Conservation (phyloP, 92 coral and sea anemone species). For the Epizoanthus ramosus region DNA sequence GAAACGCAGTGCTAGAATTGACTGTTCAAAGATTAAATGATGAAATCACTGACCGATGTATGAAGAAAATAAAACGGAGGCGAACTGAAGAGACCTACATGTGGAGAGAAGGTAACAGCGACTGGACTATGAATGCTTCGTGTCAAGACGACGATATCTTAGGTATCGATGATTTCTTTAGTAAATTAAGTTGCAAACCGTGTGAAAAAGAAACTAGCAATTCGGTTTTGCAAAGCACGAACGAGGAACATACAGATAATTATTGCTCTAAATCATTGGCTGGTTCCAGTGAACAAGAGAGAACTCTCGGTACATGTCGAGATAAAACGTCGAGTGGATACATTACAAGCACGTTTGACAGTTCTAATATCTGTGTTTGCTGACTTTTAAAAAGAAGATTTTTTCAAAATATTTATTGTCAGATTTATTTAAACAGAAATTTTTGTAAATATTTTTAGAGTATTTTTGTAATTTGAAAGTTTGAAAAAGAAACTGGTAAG, state of each 20-base stretch:
- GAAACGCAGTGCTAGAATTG: conserved; percentile 88
- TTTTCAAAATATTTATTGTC: not conserved
- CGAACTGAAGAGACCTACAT: conserved; percentile 82
- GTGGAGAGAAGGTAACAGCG: conserved; percentile 84
- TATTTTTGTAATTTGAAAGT: not conserved
- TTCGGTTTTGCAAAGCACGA: conserved; percentile 7
- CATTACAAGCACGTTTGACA: not conserved
- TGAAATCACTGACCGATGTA: conserved; percentile 92
- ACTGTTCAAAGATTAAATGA: conserved; percentile 92
- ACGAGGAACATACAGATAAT: not conserved
- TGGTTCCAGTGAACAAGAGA: not conserved
- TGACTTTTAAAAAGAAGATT: not conserved
- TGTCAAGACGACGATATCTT: conserved; percentile 84
- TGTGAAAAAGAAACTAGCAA: conserved; percentile 16
- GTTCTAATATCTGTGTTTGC: conserved; percentile 13
- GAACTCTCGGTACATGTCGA: conserved; percentile 9
- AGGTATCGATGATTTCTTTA: conserved; percentile 98
- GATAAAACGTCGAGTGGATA: conserved; percentile 16
- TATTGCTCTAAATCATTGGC: not conserved
- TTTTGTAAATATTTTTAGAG: not conserved
- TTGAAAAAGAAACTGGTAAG: too few relatives aligned
- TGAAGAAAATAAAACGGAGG: conserved; percentile 79
- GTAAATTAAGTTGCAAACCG: conserved; percentile 73
- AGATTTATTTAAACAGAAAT: too few relatives aligned
- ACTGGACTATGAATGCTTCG: conserved; percentile 91